Evolutionary conservation across 2,797 vertebrate genomes (phyloP), one percentile per base, ranked within the genome.

Genomic region (Platalea minor): DNA sequence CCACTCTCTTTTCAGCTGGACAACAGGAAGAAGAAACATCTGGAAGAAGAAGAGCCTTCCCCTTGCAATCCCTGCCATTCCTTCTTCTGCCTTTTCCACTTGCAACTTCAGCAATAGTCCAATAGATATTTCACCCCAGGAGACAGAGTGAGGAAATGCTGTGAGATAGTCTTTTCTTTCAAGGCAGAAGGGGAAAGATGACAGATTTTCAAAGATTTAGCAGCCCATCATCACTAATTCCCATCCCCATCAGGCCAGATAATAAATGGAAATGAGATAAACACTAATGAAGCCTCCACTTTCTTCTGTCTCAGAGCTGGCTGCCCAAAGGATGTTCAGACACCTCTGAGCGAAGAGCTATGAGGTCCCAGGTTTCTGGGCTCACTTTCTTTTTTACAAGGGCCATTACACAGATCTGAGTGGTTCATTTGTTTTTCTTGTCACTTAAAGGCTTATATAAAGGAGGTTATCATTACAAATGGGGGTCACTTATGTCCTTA

Each of bases 341-440:
- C 8, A 37, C 39, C 33, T 88, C 75, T 85, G 56, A 81, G 59
- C 19, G 45, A 68, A 88, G 20, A 54, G 17, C 50, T 74, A 29
- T 29, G 60, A 96, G 28, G 43, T 64, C 67, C 57, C 31, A 56
- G 45, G 21, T 53, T 96, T 54, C 65, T 59, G 56, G 56, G 25
- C 37, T 76, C 43, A n/a, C 56, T 82, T 78, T 43, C 70, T 39
- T 74, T 73, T 85, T 79, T 75, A 7, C 51, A 88, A 94, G 90
- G 78, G 20, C 68, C 72, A 89, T 96, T 97, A 91, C 39, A 50
- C 56, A 0, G 0, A 56, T 46, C 31, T 59, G 53, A 93, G n/a
- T 23, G 46, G 59, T 70, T 90, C 57, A 93, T 93, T 93, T 89
- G 39, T 83, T 95, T 91, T 93, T 19, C 64, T 54, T 89, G 73